Conservation (phyloP, 2,113 vertebrate genomes). For the Macrotus californicus region DNA sequence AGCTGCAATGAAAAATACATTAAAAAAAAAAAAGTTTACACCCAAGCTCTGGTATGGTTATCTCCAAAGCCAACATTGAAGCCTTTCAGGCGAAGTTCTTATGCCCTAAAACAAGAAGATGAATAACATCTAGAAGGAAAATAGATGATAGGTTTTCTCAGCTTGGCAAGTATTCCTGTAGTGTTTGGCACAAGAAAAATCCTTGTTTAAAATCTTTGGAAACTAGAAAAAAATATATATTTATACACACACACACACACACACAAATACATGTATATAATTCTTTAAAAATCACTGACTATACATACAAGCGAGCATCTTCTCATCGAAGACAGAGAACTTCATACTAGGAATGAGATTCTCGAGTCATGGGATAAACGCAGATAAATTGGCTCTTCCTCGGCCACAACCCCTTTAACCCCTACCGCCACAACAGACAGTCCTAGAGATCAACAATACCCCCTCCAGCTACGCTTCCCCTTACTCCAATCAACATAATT, state of each 20-base stretch:
- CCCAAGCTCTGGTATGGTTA: neutral
- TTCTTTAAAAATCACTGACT: neutral
- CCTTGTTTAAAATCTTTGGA: neutral
- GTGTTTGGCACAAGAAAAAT: neutral
- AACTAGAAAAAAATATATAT: neutral
- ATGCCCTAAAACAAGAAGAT: neutral
- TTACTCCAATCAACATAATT: constrained; percentile 45
- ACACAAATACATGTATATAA: neutral
- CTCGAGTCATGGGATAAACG: neutral
- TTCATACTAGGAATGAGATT: neutral
- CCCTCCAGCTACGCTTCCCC: neutral
- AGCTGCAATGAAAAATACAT: neutral
- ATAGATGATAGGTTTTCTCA: neutral
- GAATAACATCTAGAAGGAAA: neutral
- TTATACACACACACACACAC: too few species aligned
- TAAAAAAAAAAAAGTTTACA: neutral
- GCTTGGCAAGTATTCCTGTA: neutral
- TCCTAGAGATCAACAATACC: neutral
- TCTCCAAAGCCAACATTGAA: neutral
- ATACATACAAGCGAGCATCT: neutral
- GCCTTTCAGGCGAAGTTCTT: neutral
- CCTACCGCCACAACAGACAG: neutral
- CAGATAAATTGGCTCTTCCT: neutral
- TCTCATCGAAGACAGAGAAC: constrained; percentile 10
- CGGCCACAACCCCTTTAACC: neutral